Base-by-base conservation (phyloP, 1,140 invertebrate genomes). In the Penaeus japonicus region DNA sequence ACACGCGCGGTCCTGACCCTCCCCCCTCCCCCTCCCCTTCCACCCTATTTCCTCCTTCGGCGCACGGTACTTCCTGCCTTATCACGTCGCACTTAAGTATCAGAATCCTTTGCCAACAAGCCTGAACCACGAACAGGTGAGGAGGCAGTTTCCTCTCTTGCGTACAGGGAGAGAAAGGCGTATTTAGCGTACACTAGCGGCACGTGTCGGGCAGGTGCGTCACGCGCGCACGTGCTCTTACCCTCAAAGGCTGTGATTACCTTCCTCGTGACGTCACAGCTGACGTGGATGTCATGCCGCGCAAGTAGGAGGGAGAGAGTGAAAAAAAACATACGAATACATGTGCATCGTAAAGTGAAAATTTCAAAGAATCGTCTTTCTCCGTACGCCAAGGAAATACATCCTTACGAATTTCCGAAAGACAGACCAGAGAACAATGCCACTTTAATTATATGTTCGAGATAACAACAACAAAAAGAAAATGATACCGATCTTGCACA, bases 201-300 rank as follows among this genome's bases (percentile, higher is more conserved):
- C 85, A 87, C 85, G 85, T 87, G 85, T 39, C 85, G 32, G 85
- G 85, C 85, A 87, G 85, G 85, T 87, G 85, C 85, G 85, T 80
- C 85, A 87, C 85, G 85, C 77, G 85, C 85, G 85, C 85, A 87
- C 85, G 85, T 87, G 85, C 85, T 79, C 53, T 77, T 35, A 86
- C 84, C 78, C 70, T 75, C 75, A 78, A 57, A 78, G 75, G 85
- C 78, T 59, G 85, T 87, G 85, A 87, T 87, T 87, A 87, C 85
- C 85, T 32, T 87, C 75, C 73, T 7, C 53, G n/a, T 87, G 85
- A 87, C 85, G 85, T 87, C 85, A 87, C 54, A 53, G 77, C 78
- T 59, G 30, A 65, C 57, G 82, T 65, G 82, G 83, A 15, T 65
- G 70, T 27, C 78, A 47, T 54, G 47, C 54, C 22, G 54, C 22